Conservation (phyloP, 2,797 vertebrate species). For the Malacoctenus gilli region DNA sequence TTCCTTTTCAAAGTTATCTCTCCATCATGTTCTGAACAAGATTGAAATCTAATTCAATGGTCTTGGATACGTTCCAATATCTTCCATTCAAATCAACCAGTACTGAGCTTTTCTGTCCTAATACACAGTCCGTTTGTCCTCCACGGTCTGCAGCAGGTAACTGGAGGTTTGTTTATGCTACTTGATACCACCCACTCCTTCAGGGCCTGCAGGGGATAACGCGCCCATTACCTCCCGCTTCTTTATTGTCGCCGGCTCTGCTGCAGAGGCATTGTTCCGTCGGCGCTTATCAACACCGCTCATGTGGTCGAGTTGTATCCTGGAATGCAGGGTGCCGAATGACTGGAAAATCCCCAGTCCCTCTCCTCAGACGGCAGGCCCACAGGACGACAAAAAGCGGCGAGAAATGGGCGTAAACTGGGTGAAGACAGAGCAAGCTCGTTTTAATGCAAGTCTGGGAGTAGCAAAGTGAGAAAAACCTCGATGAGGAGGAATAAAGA, state of each 20-base stretch:
- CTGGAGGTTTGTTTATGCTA: constrained; percentile 20
- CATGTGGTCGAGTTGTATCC: constrained; percentile 67
- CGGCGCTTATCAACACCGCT: constrained; percentile 57
- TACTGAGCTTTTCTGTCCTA: too few species aligned
- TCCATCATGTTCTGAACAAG: too few species aligned
- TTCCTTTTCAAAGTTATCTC: too few species aligned
- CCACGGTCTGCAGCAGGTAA: constrained; percentile 2
- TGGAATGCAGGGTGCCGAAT: constrained; percentile 67
- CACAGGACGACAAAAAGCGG: constrained; percentile 5
- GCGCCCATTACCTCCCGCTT: constrained; percentile 33
- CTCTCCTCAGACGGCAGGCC: constrained; percentile 8
- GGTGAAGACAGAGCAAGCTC: constrained; percentile 6
- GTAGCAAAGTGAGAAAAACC: not conserved
- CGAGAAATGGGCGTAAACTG: constrained; percentile 8
- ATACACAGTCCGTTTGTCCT: too few species aligned
- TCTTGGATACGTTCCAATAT: too few species aligned
- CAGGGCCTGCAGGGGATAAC: constrained; percentile 23
- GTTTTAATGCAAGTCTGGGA: constrained; percentile 6
- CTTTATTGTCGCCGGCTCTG: constrained; percentile 30
- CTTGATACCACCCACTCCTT: constrained; percentile 30
- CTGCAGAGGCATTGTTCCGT: constrained; percentile 54
- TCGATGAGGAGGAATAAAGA: not conserved
- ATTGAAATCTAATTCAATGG: too few species aligned
- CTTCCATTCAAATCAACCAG: too few species aligned
- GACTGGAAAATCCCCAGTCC: constrained; percentile 63